These are phyloP conservation scores for Gavialis gangeticus DNA, from an alignment of 2,113 vertebrate species.

Conservation along the genomic window DNA sequence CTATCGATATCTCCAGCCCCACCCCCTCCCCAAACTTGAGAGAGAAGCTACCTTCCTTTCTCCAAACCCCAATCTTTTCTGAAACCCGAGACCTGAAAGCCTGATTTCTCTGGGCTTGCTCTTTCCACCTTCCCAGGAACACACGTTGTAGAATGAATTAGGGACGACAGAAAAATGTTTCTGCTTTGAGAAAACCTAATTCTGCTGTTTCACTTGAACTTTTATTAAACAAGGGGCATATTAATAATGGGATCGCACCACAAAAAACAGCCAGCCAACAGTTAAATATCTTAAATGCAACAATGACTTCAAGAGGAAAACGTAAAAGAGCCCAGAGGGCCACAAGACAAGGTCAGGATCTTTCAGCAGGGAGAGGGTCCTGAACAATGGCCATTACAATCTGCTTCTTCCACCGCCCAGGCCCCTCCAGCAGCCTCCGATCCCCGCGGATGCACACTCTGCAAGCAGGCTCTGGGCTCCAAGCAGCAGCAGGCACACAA, in stretches of 20 bases:
- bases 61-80: neutral
- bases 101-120: neutral
- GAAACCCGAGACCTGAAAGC: neutral
- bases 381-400: neutral
- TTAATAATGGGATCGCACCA: slow-evolving; percentile 17
- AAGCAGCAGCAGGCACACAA: neutral
- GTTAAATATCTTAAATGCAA: slow-evolving; percentile 46
- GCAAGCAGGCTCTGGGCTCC: neutral
- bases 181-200: neutral
- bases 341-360: neutral
- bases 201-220: slow-evolving; percentile 43
- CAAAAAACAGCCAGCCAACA: neutral
- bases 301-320: slow-evolving; percentile 37
- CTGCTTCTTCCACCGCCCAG: neutral
- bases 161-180: neutral
- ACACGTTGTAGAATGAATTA: rapidly evolving
- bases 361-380: neutral
- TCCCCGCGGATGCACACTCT: neutral
- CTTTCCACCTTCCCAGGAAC: neutral
- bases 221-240: slow-evolving; percentile 36
- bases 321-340: neutral
- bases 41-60: rapidly evolving
- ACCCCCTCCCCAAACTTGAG: rapidly evolving
- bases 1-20: neutral
- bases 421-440: neutral